Base-by-base conservation (phyloP, 1,140 invertebrate genomes). In the Phymastichus coffea region DNA sequence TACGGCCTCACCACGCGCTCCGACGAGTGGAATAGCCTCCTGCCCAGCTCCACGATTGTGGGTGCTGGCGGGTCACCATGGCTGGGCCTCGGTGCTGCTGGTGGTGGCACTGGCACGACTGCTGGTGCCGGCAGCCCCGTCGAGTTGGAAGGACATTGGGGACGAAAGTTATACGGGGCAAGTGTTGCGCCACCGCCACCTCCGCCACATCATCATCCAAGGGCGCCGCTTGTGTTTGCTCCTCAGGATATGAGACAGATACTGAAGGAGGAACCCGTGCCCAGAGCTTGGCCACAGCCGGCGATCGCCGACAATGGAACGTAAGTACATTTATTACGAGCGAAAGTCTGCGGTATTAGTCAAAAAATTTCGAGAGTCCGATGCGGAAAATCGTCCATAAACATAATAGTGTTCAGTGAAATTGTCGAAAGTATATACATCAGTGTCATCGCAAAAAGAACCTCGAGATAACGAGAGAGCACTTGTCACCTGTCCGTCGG, bases 21-120 rank as follows among this genome's bases (percentile, higher is more conserved):
- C 74, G 78, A 80, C 77, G 76, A 78, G 75, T 78, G 76, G 77
- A 77, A 72, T 69, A 75, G 77, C 73, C 74, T 78, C 69, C 72
- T 77, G 74, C 76, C 77, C 77, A 80, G 77, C 77, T 77, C 76
- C 77, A 77, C 78, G 17, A 78, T 80, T 69, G 77, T 80, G 75
- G 78, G 78, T 67, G 77, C 78, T 78, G 78, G 78, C 70, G 78
- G 78, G 64, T 76, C 77, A 63, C 74, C 77, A 80, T 79, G 77
- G 76, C 66, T 79, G 68, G 78, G 78, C 48, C 69, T 80, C 25
- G 71, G 74, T 47, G 69, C 68, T 37, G 77, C 75, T 43, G 76
- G 71, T 54, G 76, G 69, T 56, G 70, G 69, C 51, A 63, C 67
- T 19, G 77, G 72, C 25, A 70, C 74, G 41, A 68, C 70, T 47